Conservation (phyloP, 2,797 vertebrate genomes). For the Chaunax sp. region DNA sequence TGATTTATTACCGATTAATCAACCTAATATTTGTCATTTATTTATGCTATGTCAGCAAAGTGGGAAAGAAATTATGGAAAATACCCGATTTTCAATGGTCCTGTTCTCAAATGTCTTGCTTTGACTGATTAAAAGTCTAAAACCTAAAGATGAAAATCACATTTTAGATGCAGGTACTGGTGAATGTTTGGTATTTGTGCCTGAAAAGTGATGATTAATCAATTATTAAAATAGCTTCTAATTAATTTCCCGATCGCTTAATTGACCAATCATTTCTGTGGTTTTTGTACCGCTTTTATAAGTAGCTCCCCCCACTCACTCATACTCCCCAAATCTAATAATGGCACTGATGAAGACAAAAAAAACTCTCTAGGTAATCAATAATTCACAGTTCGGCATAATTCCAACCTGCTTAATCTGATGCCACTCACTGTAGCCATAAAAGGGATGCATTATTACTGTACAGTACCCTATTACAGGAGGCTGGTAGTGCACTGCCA, state of each 20-base stretch:
- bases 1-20: background rate
- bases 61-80: background rate
- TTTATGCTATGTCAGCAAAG: background rate
- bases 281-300: no score
- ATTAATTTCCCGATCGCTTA: no score
- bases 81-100: background rate
- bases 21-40: background rate
- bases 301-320: background rate
- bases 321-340: background rate
- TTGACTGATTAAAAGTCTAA: background rate
- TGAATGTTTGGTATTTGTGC: background rate
- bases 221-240: background rate
- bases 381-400: conserved; percentile 21
- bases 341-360: background rate
- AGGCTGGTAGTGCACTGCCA: conserved; percentile 38
- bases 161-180: background rate
- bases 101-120: background rate
- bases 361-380: conserved; percentile 1
- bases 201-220: background rate
- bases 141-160: background rate
- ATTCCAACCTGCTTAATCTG: conserved; percentile 27
- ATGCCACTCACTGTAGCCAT: conserved; percentile 9
- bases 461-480: rapidly evolving
- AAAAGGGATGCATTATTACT: background rate
- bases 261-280: no score